These are phyloP conservation scores for Nomada hirtipes DNA, from an alignment of 2,888 invertebrate species.

Conservation along the genomic window DNA sequence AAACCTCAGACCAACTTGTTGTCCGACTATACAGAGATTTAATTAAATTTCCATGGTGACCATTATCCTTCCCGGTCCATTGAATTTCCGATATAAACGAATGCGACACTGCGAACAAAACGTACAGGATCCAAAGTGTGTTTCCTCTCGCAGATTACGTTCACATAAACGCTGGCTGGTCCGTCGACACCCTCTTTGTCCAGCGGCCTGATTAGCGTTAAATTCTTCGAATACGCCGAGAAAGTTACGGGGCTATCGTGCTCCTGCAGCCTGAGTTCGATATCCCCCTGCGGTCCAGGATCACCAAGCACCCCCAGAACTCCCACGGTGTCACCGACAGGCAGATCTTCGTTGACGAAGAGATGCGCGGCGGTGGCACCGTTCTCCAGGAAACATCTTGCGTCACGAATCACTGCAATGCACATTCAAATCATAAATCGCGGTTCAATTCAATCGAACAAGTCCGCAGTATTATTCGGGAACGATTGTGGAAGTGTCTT, in stretches of 20 bases:
- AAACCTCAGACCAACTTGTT: too few species aligned
- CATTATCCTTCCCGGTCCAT: too few species aligned
- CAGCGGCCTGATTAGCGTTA: slow-evolving; percentile 90
- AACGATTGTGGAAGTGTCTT: too few species aligned
- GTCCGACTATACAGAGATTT: too few species aligned
- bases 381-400: slow-evolving; percentile 94
- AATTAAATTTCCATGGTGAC: too few species aligned
- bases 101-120: too few species aligned
- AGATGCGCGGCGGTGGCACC: slow-evolving; percentile 96
- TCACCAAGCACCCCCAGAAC: slow-evolving; percentile 93
- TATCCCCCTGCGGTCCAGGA: slow-evolving; percentile 91
- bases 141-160: slow-evolving; percentile 93
- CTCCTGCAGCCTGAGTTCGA: slow-evolving; percentile 91
- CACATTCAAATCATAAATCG: neutral
- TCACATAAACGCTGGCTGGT: slow-evolving; percentile 93
- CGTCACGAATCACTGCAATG: slow-evolving; percentile 89
- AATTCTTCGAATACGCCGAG: slow-evolving; percentile 91
- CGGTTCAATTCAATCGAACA: neutral
- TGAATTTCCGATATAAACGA: too few species aligned
- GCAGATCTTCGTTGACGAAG: slow-evolving; percentile 94
- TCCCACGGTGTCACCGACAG: slow-evolving; percentile 92
- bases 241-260: slow-evolving; percentile 92
- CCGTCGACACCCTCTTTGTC: slow-evolving; percentile 94
- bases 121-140: slow-evolving; percentile 91
- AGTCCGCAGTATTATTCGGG: neutral